Conservation (phyloP, 2,888 invertebrate genomes). For the Caenorhabditis sp. region DNA sequence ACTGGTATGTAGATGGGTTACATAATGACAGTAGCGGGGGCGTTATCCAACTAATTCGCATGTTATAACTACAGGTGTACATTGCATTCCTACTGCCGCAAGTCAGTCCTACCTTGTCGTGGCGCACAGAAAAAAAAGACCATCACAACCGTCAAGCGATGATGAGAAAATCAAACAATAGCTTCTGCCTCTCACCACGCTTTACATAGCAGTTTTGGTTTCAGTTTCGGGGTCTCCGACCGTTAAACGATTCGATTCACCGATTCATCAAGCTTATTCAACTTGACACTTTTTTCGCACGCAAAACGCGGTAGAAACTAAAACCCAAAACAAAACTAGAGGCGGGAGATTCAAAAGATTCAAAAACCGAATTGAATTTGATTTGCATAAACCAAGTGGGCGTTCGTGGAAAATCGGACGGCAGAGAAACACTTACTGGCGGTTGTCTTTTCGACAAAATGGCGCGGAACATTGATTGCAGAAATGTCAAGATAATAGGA, state of each 20-base stretch:
- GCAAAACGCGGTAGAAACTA: conserved; percentile 12
- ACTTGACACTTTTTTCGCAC: conserved; percentile 39
- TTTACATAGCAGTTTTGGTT: conserved; percentile 52
- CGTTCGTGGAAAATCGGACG: conserved; percentile 19
- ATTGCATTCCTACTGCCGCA: conserved; percentile 23
- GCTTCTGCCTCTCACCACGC: conserved; percentile 11
- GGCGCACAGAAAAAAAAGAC: conserved; percentile 10
- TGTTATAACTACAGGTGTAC: conserved; percentile 44
- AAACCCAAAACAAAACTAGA: conserved; percentile 14
- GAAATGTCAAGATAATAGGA: conserved; percentile 43
- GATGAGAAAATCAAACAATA: conserved; percentile 57
- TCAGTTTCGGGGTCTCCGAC: not conserved
- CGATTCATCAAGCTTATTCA: conserved; percentile 47
- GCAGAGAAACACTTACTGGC: no score
- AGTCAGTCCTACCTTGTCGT: not conserved
- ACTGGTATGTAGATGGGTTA: conserved; percentile 1
- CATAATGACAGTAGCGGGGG: conserved; percentile 45
- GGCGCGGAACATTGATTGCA: conserved; percentile 41
- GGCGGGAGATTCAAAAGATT: conserved; percentile 17
- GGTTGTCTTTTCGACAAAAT: conserved; percentile 19
- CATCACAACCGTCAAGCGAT: not conserved
- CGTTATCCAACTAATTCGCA: conserved; percentile 50
- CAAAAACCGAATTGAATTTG: not conserved
- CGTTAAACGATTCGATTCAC: not conserved
- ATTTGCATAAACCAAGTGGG: conserved; percentile 39